These are phyloP conservation scores for Daboia siamensis DNA, from an alignment of 2,113 vertebrate species.

Conservation along the genomic window DNA sequence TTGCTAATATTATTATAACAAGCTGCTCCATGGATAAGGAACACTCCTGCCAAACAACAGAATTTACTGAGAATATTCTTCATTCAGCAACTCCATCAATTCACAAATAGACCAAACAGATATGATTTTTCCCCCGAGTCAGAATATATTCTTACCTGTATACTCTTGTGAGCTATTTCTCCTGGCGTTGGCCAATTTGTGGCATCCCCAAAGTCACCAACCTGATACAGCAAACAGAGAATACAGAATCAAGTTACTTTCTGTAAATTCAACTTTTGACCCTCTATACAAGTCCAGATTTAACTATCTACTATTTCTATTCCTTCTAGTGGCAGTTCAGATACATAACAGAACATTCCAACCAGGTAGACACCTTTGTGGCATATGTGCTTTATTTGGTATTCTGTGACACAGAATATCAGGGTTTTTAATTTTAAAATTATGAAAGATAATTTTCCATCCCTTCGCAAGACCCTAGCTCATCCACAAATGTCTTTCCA, in stretches of 20 bases:
- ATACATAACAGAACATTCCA: neutral
- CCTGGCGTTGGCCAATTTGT: slow-evolving; percentile 98
- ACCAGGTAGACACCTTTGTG: neutral
- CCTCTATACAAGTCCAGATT: neutral
- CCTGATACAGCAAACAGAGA: slow-evolving; percentile 68
- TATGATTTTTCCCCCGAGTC: neutral
- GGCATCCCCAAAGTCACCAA: slow-evolving; percentile 94
- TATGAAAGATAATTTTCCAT: neutral
- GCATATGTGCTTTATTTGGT: neutral
- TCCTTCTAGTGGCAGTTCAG: neutral
- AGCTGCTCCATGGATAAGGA: neutral
- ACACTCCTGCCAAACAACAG: neutral
- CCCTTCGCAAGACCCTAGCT: neutral
- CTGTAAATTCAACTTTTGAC: neutral
- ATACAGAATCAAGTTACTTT: neutral
- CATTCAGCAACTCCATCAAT: neutral
- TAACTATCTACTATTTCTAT: neutral
- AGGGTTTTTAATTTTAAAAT: neutral
- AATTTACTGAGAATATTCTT: neutral
- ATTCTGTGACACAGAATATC: neutral
- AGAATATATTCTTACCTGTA: slow-evolving; percentile 75
- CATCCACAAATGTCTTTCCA: too few relatives aligned
- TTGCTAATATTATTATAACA: neutral
- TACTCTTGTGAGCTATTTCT: slow-evolving; percentile 93
- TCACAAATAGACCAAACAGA: neutral